Percentiles rank a stretch among this genome's conserved stretches.
These are phyloP conservation scores for Diprion similis DNA, from an alignment of 1,140 invertebrate genomes.

Conservation along the genomic window DNA sequence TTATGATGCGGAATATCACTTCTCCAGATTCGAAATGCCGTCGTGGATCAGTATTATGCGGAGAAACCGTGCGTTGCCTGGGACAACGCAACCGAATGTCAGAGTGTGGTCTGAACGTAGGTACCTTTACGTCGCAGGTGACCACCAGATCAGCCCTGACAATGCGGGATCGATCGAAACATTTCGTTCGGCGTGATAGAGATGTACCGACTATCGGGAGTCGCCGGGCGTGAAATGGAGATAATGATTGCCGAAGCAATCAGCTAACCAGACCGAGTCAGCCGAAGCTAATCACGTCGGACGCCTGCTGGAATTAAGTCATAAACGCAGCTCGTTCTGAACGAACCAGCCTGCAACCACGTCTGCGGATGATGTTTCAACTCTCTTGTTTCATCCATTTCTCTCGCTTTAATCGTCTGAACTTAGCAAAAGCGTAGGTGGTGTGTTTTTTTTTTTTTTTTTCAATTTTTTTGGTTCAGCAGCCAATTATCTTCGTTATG, in stretches of 20 bases:
- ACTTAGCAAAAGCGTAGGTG: slow-evolving; percentile 20
- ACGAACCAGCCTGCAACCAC: neutral
- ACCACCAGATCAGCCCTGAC: neutral
- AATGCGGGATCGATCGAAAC: slow-evolving; percentile 2
- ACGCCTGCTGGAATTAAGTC: slow-evolving; percentile 7
- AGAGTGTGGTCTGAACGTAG: neutral
- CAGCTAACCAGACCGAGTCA: slow-evolving; percentile 51
- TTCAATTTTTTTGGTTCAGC: neutral
- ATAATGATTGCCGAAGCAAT: slow-evolving; percentile 59
- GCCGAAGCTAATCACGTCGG: slow-evolving; percentile 47
- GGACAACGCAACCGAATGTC: too few relatives aligned
- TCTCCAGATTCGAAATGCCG: too few relatives aligned
- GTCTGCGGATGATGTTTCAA: slow-evolving; percentile 12
- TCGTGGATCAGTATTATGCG: too few relatives aligned
- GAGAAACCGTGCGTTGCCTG: too few relatives aligned
- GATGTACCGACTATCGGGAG: slow-evolving; percentile 22
- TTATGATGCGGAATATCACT: too few relatives aligned
- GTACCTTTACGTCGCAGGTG: neutral
- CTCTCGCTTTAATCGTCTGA: too few relatives aligned
- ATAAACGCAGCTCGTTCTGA: neutral
- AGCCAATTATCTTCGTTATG: slow-evolving; percentile 2
- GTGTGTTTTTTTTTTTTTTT: slow-evolving; percentile 9
- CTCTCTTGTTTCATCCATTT: neutral
- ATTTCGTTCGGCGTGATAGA: neutral
- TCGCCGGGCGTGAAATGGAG: slow-evolving; percentile 55